Percentiles rank a stretch among this genome's conserved stretches.
These are phyloP conservation scores for Babylonia areolata DNA, from an alignment of 1,140 invertebrate genomes.

Conservation along the genomic window DNA sequence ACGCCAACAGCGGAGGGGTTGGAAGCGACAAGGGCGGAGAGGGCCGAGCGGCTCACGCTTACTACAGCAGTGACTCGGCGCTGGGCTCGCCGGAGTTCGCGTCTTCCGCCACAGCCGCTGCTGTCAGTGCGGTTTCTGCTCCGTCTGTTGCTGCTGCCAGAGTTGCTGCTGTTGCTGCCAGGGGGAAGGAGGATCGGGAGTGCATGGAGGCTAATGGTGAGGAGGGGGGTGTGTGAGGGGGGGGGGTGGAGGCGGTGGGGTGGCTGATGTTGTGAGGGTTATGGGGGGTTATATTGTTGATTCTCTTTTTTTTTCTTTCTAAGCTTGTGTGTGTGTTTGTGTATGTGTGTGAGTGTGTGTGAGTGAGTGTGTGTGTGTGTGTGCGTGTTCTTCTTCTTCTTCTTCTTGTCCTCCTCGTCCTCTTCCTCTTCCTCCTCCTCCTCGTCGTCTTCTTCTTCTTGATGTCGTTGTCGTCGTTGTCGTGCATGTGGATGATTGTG, in stretches of 20 bases:
- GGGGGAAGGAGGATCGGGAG: too few species aligned
- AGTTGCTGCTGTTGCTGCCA: too few species aligned
- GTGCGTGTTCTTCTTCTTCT: background rate
- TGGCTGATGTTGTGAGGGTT: background rate
- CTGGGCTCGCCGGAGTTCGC: conserved; percentile 63
- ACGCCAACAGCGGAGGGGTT: conserved; percentile 63
- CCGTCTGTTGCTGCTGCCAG: too few species aligned
- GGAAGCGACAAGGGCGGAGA: conserved; percentile 54
- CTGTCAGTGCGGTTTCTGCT: conserved; percentile 50
- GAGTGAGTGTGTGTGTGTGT: background rate
- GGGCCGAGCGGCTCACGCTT: conserved; percentile 44
- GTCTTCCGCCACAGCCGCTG: conserved; percentile 45
- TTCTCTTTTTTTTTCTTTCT: too few species aligned
- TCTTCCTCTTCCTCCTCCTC: too few species aligned
- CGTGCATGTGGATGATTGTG: too few species aligned
- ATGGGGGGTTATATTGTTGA: too few species aligned
- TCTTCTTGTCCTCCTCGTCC: too few species aligned
- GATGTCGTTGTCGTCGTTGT: too few species aligned
- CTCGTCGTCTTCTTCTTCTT: too few species aligned
- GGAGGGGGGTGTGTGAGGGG: background rate
- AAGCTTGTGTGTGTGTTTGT: background rate
- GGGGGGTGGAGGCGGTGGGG: background rate
- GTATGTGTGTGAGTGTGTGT: conserved; percentile 1
- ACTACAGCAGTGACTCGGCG: conserved; percentile 67
- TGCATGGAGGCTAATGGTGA: conserved; percentile 33